A percentile compares a stretch with the other conserved stretches of the same genome.
Evolutionary conservation across 2,888 invertebrate genomes (phyloP).

Genomic region (Quadriops clusia): DNA sequence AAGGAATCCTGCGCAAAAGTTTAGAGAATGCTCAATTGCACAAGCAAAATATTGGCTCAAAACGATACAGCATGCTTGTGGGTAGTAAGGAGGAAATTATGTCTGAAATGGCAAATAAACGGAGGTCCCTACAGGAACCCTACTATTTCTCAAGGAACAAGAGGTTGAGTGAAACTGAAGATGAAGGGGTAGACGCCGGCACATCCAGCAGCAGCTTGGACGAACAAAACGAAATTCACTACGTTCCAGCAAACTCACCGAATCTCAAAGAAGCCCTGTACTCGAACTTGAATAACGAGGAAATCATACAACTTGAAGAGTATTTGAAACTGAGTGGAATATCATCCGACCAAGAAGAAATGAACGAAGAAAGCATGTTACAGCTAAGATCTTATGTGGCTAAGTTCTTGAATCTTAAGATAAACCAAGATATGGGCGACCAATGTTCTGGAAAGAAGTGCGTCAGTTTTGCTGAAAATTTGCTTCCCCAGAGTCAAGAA

Average conservation of each 20-base stretch:
- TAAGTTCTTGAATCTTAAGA: conserved; percentile 57
- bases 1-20: conserved; percentile 58
- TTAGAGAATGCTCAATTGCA: conserved; percentile 42
- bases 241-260: conserved; percentile 34
- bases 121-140: conserved; percentile 66
- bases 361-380: conserved; percentile 56
- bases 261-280: conserved; percentile 25
- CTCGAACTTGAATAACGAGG: conserved; percentile 45
- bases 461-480: conserved; percentile 61
- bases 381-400: conserved; percentile 59
- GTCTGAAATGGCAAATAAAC: conserved; percentile 42
- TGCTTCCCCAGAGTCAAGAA: conserved; percentile 42
- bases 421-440: conserved; percentile 55
- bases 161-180: conserved; percentile 39
- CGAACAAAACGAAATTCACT: conserved; percentile 39
- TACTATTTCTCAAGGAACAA: conserved; percentile 40
- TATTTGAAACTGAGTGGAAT: conserved; percentile 60
- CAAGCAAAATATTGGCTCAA: conserved; percentile 40
- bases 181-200: conserved; percentile 47
- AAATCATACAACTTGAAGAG: conserved; percentile 55
- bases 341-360: conserved; percentile 53
- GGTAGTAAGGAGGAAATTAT: conserved; percentile 42
- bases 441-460: conserved; percentile 53
- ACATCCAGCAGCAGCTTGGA: conserved; percentile 46
- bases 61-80: conserved; percentile 74